A percentile compares a stretch with the other conserved stretches of the same genome.
These are phyloP conservation scores for Epinephelus coioides DNA, from an alignment of 2,797 vertebrate species.

Conservation along the genomic window DNA sequence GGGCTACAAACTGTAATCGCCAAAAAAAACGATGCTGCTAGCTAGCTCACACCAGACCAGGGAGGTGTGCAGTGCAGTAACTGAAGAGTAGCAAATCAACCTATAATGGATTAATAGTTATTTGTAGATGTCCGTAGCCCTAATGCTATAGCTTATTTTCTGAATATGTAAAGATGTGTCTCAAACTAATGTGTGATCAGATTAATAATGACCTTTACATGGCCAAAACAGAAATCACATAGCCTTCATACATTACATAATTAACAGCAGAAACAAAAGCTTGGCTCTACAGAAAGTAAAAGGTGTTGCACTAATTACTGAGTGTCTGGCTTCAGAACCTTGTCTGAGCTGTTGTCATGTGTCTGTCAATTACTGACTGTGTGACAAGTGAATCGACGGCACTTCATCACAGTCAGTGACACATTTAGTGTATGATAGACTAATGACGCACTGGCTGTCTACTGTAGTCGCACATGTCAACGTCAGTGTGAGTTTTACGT, in stretches of 20 bases:
- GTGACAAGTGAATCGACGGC: neutral
- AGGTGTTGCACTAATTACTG: neutral
- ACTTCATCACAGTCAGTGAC: slow-evolving; percentile 13
- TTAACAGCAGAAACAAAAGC: too few species aligned
- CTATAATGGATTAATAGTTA: too few species aligned
- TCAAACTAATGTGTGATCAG: neutral
- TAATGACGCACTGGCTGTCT: slow-evolving; percentile 18
- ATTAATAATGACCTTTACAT: neutral
- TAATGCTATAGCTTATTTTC: too few species aligned
- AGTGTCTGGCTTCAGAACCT: neutral
- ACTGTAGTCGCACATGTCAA: neutral
- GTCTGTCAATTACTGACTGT: neutral
- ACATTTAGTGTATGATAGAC: slow-evolving; percentile 14
- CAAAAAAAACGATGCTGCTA: too few species aligned
- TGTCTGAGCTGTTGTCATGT: neutral
- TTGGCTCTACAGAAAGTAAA: neutral
- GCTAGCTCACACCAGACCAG: too few species aligned
- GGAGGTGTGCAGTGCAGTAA: too few species aligned
- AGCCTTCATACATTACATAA: too few species aligned
- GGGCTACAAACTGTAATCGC: too few species aligned
- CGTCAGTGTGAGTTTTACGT: neutral
- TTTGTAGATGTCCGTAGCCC: too few species aligned
- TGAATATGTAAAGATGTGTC: neutral
- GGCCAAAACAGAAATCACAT: too few species aligned
- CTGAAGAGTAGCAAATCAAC: too few species aligned